Evolutionary conservation across 1,140 invertebrate species (phyloP), one percentile per base, ranked within the genome.

Genomic region (Holcopasites calliopsidis): DNA sequence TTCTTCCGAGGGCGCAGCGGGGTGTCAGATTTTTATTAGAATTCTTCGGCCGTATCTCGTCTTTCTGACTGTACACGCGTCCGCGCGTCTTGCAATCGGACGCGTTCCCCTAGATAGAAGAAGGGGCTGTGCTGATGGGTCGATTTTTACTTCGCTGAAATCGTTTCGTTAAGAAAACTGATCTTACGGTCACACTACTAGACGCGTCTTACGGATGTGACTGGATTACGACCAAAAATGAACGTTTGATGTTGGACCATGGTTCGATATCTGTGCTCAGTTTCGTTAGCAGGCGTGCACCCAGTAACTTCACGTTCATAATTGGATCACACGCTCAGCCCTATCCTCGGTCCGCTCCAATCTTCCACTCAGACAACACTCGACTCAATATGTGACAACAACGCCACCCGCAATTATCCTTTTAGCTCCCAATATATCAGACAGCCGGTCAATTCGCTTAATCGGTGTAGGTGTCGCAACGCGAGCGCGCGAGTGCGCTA

Each of bases 351-450:
- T 79, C 83, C 79, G 78, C 79, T 86, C 85, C 87, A 88, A 88
- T 88, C 85, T 87, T 88, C 87, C 86, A 88, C 86, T 88, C 87
- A 88, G 87, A 87, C 87, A 81, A 86, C 83, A 88, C 86, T 87
- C 85, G 74, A 74, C 79, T 85, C 82, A 83, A 85, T 85, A 79
- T 82, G 77, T 80, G 71, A 77, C 82, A 79, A 76, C 73, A 74
- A 83, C 64, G 70, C 77, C 73, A 80, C 75, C 77, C 62, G 75
- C 84, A 86, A 86, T 87, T 87, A 86, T 79, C 85, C 85, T 76
- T 86, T 84, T 86, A 85, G 79, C 75, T 83, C 74, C 58, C 77
- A 77, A 85, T 86, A 81, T 77, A 65, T 76, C 77, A 83, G 78
- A 71, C 69, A 70, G 72, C 77, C 74, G 70, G 79, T 65, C 68